These are phyloP conservation scores for Cercopithecus mitis DNA, from an alignment of 2,797 vertebrate genomes.

Conservation along the genomic window DNA sequence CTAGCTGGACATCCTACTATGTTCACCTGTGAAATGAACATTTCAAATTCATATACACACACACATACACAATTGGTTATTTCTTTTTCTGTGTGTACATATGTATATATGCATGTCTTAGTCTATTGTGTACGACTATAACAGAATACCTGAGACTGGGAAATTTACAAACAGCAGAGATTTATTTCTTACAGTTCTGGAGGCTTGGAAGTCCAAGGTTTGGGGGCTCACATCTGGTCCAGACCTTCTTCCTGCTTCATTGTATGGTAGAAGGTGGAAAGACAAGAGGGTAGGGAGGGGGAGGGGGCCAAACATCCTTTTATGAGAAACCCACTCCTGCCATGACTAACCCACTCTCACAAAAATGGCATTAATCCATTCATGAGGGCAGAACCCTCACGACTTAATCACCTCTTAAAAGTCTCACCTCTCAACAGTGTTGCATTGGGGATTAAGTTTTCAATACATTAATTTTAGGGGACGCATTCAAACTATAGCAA, in stretches of 20 bases:
- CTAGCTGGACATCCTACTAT: neutral
- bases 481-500: neutral
- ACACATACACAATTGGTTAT: neutral
- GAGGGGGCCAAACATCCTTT: neutral
- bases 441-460: neutral
- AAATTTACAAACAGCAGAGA: neutral
- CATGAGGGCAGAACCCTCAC: neutral
- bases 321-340: neutral
- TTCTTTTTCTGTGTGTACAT: neutral
- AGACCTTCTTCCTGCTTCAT: neutral
- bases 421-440: neutral
- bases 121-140: neutral
- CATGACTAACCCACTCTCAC: neutral
- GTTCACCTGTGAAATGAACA: neutral
- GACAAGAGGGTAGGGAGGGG: neutral
- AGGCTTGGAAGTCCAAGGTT: neutral
- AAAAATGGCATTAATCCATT: neutral
- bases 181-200: neutral
- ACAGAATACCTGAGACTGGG: neutral
- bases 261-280: neutral
- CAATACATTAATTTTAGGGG: neutral
- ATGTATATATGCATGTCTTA: neutral
- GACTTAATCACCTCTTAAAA: neutral
- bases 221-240: neutral
- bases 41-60: neutral